Evolutionary conservation across 2,888 invertebrate species (phyloP).

Genomic region (Pseudococcus jackbeardsleyi): DNA sequence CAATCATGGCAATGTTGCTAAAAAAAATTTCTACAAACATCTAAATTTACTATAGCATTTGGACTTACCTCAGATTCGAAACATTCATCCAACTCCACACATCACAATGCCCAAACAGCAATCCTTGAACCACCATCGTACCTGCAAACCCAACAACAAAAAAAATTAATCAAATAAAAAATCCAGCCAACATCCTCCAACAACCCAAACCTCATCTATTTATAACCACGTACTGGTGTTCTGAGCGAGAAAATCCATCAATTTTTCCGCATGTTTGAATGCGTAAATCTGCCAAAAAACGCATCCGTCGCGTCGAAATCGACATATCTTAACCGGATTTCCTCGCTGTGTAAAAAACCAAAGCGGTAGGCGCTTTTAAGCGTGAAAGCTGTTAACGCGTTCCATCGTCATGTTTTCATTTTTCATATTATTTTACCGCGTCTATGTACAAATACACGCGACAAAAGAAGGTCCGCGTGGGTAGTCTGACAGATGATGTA

Average conservation of each 20-base stretch:
- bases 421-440: slow-evolving; percentile 43
- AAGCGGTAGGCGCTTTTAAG: slow-evolving; percentile 11
- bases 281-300: not conserved
- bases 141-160: too few species aligned
- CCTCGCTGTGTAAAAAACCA: slow-evolving; percentile 8
- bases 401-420: slow-evolving; percentile 58
- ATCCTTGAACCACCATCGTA: too few species aligned
- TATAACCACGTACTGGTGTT: not conserved
- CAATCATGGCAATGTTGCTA: too few species aligned
- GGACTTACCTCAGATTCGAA: too few species aligned
- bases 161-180: not conserved
- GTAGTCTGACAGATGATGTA: slow-evolving; percentile 58
- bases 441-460: not conserved
- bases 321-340: slow-evolving; percentile 9
- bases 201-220: not conserved
- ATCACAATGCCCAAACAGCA: too few species aligned
- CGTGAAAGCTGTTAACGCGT: slow-evolving; percentile 61
- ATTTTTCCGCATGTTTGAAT: slow-evolving; percentile 13
- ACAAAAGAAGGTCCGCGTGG: slow-evolving; percentile 28
- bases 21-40: too few species aligned
- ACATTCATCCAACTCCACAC: too few species aligned
- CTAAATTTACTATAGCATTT: too few species aligned
- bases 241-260: not conserved
- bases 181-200: not conserved
- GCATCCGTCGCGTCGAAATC: too few species aligned